These are phyloP conservation scores for Watsonalla binaria DNA, from an alignment of 2,888 invertebrate genomes.

Conservation along the genomic window DNA sequence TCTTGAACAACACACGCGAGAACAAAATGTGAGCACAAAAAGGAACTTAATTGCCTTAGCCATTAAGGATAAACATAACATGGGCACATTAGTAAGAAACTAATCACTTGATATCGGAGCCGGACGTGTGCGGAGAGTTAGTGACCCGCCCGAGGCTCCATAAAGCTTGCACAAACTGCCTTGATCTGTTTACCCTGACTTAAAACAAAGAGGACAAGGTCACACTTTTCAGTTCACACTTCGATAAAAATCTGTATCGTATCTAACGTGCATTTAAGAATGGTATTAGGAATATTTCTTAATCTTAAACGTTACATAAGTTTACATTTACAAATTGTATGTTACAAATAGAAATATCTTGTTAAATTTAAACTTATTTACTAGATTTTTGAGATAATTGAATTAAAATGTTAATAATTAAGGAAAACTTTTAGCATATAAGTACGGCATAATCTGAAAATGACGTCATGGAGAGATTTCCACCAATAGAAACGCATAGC, in stretches of 20 bases:
- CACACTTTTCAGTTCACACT: constrained; percentile 56
- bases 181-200: constrained; percentile 57
- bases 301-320: no score
- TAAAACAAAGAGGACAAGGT: constrained; percentile 58
- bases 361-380: no score
- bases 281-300: constrained; percentile 5
- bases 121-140: constrained; percentile 8
- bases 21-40: background rate
- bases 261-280: constrained; percentile 34
- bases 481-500: no score
- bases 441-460: no score
- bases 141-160: constrained; percentile 31
- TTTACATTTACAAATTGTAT: no score
- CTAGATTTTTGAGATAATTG: no score
- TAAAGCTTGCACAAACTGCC: constrained; percentile 40
- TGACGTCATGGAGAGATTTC: no score
- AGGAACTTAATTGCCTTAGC: background rate
- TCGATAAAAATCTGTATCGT: constrained; percentile 47
- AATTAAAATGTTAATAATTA: no score
- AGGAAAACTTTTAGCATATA: no score
- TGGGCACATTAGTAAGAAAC: background rate
- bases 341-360: no score
- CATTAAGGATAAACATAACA: background rate
- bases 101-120: background rate
- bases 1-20: background rate